Evolutionary conservation across 2,888 invertebrate species (phyloP).

Genomic region (Cantharis rufa): DNA sequence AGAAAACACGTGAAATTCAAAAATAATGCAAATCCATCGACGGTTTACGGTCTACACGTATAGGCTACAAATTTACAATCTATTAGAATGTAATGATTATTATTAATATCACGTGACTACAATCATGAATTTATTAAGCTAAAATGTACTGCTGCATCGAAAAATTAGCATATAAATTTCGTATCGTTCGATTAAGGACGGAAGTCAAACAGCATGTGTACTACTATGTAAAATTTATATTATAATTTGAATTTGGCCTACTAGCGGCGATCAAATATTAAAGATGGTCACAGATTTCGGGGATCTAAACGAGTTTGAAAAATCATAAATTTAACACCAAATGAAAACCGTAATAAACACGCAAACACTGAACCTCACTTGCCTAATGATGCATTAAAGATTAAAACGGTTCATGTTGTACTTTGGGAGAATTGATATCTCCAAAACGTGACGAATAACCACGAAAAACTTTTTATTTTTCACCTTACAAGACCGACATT

Average conservation of each 20-base stretch:
- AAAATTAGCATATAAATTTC: not conserved
- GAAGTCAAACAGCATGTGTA: not conserved
- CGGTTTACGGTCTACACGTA: not conserved
- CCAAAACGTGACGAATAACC: not conserved
- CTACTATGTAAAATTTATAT: not conserved
- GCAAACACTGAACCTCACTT: not conserved
- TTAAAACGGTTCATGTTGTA: not conserved
- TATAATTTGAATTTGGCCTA: not conserved
- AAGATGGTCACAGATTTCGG: not conserved
- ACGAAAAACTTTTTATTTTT: not conserved
- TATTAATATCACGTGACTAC: constrained; percentile 22
- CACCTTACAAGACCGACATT: not conserved
- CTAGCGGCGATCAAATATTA: not conserved
- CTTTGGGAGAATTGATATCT: not conserved
- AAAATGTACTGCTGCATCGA: constrained; percentile 9
- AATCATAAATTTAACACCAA: not conserved
- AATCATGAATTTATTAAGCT: constrained; percentile 19
- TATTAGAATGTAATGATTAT: constrained; percentile 23
- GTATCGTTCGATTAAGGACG: not conserved
- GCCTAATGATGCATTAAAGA: constrained; percentile 1
- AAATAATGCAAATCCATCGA: not conserved
- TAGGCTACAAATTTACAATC: constrained; percentile 17
- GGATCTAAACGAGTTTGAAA: not conserved
- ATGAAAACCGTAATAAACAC: not conserved
- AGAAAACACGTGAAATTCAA: not conserved